A percentile compares a stretch with the other conserved stretches of the same genome.
These are phyloP conservation scores for Uria aalge DNA, from an alignment of 2,113 vertebrate species.

Conservation along the genomic window DNA sequence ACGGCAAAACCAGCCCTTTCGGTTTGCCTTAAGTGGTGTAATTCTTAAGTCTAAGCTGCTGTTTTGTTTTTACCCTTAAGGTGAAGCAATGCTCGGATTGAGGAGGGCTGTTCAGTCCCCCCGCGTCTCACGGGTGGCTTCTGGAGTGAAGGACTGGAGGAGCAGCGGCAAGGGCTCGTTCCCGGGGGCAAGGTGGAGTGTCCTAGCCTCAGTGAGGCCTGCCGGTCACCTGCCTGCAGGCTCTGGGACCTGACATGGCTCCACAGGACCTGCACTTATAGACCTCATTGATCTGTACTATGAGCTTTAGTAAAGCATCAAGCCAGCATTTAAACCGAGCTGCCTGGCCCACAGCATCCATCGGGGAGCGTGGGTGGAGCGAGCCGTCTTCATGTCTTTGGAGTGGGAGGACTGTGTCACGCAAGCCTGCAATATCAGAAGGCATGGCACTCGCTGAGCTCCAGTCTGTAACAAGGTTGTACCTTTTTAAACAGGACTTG, in stretches of 20 bases:
- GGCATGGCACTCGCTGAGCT: neutral
- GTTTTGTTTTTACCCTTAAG: neutral
- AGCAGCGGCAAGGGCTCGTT: neutral
- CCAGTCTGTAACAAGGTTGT: neutral
- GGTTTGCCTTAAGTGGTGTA: neutral
- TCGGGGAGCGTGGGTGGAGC: neutral
- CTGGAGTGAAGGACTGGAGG: neutral
- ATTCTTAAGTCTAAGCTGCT: neutral
- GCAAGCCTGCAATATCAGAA: neutral
- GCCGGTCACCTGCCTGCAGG: neutral
- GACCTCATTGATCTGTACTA: accelerated
- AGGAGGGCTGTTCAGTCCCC: no score
- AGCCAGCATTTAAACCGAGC: neutral
- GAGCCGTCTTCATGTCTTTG: accelerated
- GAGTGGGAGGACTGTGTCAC: neutral
- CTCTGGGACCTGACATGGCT: neutral
- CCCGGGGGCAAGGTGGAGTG: accelerated
- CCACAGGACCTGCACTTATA: neutral
- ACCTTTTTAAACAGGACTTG: neutral
- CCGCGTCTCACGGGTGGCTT: accelerated
- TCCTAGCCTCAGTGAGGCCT: neutral
- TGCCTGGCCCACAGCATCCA: no score
- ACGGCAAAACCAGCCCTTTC: neutral
- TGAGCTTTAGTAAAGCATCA: neutral
- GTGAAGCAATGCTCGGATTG: neutral